phyloP scores from a whole-genome alignment of 1,140 invertebrate genomes.

The Gonioctena quinquepunctata region DNA sequence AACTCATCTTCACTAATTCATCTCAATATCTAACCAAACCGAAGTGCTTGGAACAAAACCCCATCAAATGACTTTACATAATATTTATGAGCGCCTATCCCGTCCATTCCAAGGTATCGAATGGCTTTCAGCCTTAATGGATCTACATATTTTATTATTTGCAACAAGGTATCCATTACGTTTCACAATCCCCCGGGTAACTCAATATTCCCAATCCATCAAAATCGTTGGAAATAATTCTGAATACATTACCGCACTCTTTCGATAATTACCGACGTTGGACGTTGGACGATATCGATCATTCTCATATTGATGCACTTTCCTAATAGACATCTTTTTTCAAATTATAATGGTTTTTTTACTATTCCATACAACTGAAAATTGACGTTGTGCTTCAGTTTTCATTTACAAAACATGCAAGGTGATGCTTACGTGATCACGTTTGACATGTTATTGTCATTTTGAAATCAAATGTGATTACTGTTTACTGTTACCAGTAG shows the following conservation, averaged over 20 bases:
- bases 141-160: conserved; percentile 36
- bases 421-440: too few relatives aligned
- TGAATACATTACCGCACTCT: not conserved
- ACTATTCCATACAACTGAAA: too few relatives aligned
- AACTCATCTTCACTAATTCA: too few relatives aligned
- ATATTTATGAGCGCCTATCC: conserved; percentile 7
- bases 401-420: too few relatives aligned
- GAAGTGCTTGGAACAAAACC: not conserved
- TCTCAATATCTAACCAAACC: not conserved
- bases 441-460: too few relatives aligned
- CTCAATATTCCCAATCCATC: conserved; percentile 33
- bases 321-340: too few relatives aligned
- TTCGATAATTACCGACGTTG: conserved; percentile 1
- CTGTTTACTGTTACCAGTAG: too few relatives aligned
- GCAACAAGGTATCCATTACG: conserved; percentile 33
- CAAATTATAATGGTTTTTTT: too few relatives aligned
- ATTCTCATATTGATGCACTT: too few relatives aligned
- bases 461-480: too few relatives aligned
- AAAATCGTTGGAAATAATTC: conserved; percentile 30
- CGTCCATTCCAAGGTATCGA: not conserved
- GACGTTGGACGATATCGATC: not conserved
- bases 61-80: not conserved
- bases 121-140: conserved; percentile 31
- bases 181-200: conserved; percentile 19
- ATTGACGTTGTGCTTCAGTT: too few relatives aligned